phyloP scores from a whole-genome alignment of 2,888 invertebrate genomes.

The Leptinotarsa tumamoca region DNA sequence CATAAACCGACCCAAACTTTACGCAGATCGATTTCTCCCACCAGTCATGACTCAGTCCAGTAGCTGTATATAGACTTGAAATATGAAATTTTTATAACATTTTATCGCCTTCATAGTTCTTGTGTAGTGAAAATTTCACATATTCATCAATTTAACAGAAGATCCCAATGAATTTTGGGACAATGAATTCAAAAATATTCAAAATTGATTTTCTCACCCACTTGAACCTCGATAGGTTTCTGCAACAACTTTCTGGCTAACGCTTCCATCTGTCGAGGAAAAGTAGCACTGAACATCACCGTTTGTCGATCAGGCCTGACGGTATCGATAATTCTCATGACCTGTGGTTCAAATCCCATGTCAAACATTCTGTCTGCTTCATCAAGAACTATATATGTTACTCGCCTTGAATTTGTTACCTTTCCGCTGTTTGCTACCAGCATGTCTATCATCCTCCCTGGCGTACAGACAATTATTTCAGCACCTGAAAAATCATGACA shows the following conservation, averaged over 20 bases:
- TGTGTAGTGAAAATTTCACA: too few relatives aligned
- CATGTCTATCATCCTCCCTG: slow-evolving; percentile 99
- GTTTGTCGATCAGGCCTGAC: slow-evolving; percentile 97
- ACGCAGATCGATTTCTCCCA: too few relatives aligned
- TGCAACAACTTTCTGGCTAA: slow-evolving; percentile 92
- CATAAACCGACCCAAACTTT: too few relatives aligned
- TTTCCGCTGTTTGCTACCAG: slow-evolving; percentile 97
- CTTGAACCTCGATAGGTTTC: slow-evolving; percentile 97
- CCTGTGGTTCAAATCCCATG: slow-evolving; percentile 99
- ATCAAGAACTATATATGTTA: slow-evolving; percentile 97
- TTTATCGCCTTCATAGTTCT: too few relatives aligned
- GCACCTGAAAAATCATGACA: slow-evolving; percentile 66
- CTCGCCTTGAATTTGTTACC: slow-evolving; percentile 96
- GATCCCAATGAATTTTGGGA: too few relatives aligned
- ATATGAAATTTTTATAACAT: too few relatives aligned
- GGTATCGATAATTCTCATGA: slow-evolving; percentile 96
- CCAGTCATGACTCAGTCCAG: too few relatives aligned
- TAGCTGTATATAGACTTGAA: too few relatives aligned
- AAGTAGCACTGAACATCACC: slow-evolving; percentile 99
- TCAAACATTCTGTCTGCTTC: slow-evolving; percentile 99
- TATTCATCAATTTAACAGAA: too few relatives aligned
- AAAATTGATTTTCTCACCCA: slow-evolving; percentile 62
- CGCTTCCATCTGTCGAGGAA: slow-evolving; percentile 99
- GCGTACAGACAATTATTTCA: slow-evolving; percentile 98
- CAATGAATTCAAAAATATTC: too few relatives aligned